Evolutionary conservation across 2,797 vertebrate species (phyloP).

Genomic region (Helicolenus hilgendorfi): DNA sequence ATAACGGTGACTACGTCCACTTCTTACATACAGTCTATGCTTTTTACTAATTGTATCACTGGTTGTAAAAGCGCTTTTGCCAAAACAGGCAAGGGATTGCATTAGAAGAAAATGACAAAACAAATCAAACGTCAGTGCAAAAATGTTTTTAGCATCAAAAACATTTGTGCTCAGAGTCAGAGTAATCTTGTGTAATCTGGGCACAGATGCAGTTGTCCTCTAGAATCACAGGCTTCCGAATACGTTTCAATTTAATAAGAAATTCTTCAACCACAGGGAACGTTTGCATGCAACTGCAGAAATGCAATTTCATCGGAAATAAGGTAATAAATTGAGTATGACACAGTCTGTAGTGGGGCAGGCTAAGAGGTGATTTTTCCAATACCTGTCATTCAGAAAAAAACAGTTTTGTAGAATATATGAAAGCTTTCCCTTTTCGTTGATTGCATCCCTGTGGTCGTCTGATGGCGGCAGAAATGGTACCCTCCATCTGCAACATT

Average conservation of each 20-base stretch:
- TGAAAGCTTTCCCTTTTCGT: slow-evolving; percentile 29
- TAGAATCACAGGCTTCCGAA: slow-evolving; percentile 24
- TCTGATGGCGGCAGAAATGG: slow-evolving; percentile 14
- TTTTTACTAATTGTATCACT: neutral
- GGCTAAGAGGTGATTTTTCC: slow-evolving; percentile 52
- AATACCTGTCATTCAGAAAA: slow-evolving; percentile 53
- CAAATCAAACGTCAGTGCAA: neutral
- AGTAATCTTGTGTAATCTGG: slow-evolving; percentile 32
- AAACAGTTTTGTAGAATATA: slow-evolving; percentile 39
- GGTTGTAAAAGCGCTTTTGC: neutral
- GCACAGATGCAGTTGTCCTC: slow-evolving; percentile 20
- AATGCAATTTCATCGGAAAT: slow-evolving; percentile 49
- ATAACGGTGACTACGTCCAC: no score
- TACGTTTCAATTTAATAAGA: slow-evolving; percentile 38
- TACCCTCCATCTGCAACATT: slow-evolving; percentile 32
- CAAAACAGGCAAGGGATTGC: neutral
- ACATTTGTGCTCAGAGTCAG: neutral
- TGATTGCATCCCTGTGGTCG: slow-evolving; percentile 27
- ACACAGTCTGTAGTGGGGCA: slow-evolving; percentile 11
- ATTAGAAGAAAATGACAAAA: slow-evolving; percentile 4
- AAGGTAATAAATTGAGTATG: slow-evolving; percentile 60
- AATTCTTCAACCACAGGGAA: slow-evolving; percentile 33
- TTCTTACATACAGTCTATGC: neutral
- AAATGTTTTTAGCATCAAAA: neutral
- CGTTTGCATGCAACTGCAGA: slow-evolving; percentile 37